A percentile compares a stretch with the other conserved stretches of the same genome.
phyloP scores from a whole-genome alignment of 2,797 vertebrate species.

The Salarias fasciatus region DNA sequence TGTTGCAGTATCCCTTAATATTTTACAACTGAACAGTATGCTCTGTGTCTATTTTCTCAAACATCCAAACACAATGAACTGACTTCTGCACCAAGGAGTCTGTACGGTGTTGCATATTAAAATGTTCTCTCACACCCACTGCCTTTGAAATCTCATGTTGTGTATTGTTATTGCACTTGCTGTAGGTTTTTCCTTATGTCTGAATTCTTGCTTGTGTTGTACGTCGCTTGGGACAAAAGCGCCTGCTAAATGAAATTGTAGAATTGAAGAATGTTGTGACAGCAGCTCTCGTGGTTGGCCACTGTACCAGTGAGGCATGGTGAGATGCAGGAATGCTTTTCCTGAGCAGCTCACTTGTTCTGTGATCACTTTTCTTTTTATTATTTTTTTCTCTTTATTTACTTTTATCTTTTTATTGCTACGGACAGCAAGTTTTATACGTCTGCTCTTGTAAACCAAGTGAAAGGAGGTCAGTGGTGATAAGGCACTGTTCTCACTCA shows the following conservation, averaged over 20 bases:
- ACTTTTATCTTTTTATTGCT: too few relatives aligned
- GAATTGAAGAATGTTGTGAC: too few relatives aligned
- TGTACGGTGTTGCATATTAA: conserved; percentile 6
- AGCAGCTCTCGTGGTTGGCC: not conserved
- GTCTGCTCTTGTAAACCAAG: conserved; percentile 15
- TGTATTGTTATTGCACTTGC: conserved; percentile 6
- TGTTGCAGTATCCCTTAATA: conserved; percentile 41
- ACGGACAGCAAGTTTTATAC: not conserved
- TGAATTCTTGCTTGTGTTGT: too few relatives aligned
- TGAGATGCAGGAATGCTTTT: conserved; percentile 12
- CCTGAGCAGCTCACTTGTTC: not conserved
- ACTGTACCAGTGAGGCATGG: not conserved
- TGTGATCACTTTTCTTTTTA: too few relatives aligned
- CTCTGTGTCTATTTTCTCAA: conserved; percentile 20
- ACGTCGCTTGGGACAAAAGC: too few relatives aligned
- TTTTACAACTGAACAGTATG: conserved; percentile 39
- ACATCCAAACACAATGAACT: conserved; percentile 15
- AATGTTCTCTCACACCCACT: not conserved
- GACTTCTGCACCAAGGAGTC: conserved; percentile 14
- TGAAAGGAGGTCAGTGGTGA: conserved; percentile 32
- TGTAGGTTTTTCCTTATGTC: too few relatives aligned
- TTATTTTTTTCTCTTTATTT: too few relatives aligned
- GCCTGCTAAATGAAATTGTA: too few relatives aligned
- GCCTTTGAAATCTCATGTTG: not conserved
- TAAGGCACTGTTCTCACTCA: conserved; percentile 16